Evolutionary conservation across 2,888 invertebrate genomes (phyloP), one percentile per base, ranked within the genome.

Genomic region (Pseudococcus viburni): DNA sequence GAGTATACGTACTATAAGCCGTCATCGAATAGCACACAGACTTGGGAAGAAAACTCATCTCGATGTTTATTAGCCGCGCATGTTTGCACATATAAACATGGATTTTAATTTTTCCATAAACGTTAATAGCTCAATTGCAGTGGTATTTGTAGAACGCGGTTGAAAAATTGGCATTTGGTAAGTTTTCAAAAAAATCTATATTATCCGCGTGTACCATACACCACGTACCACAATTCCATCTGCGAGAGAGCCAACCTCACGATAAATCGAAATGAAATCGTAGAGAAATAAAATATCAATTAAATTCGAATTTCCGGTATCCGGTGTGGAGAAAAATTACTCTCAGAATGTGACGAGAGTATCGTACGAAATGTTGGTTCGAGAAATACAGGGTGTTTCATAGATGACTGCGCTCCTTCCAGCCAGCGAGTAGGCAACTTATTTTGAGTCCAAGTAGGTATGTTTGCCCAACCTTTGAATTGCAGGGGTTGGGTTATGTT

Each of bases 31-130:
- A 19, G 51, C 17, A 51, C 51, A 64, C 9, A 22, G 64, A 73
- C 68, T 11, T 12, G 26, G 33, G 26, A 73, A 33, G 68, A 73
- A 73, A 26, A 9, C 33, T 26, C 15, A 8, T 59, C 19, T 19
- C 19, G 68, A 33, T 33, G 68, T 73, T 73, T 73, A 73, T 73
- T 73, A 73, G 33, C 68, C 26, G 68, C 68, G 68, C 68, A 73
- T 73, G 68, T 73, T 73, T 22, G 68, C 68, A 73, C 68, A 33
- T 73, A 33, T 6, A 11, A 73, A 22, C 33, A 26, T 33, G 4
- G 68, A 33, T 73, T 73, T 73, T 73, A 73, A 73, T 73, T 73
- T 73, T 73, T 73, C 33, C 68, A 59, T 59, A 59, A 19, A 59
- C 19, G 19, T 59, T 59, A 59, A 59, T 59, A 59, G 59, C 59